Conservation (phyloP, 2,113 vertebrate genomes). For the Thryonomys swinderianus region DNA sequence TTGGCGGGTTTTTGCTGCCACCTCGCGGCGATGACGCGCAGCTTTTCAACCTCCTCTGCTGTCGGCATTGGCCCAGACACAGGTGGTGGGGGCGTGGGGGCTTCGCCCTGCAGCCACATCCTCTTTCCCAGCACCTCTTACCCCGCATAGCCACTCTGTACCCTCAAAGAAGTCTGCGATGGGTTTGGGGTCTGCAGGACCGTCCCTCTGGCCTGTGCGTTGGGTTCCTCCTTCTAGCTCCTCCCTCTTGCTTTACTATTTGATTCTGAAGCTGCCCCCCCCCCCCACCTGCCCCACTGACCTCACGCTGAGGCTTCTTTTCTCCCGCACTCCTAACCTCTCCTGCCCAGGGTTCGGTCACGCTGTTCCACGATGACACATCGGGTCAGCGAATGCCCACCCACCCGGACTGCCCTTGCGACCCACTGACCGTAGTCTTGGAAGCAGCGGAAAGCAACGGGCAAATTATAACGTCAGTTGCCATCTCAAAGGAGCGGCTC, state of each 20-base stretch:
- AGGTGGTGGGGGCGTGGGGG: background rate
- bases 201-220: background rate
- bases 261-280: background rate
- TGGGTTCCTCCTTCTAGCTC: background rate
- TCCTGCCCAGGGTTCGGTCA: background rate
- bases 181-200: background rate
- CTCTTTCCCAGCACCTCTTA: background rate
- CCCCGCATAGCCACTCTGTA: background rate
- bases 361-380: background rate
- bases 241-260: background rate
- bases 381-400: background rate
- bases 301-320: background rate
- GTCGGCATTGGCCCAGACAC: rapidly evolving
- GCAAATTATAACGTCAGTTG: background rate
- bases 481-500: background rate
- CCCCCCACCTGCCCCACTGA: too few relatives aligned
- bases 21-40: conserved; percentile 55
- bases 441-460: background rate
- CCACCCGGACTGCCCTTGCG: rapidly evolving
- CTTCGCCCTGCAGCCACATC: rapidly evolving
- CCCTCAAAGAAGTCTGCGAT: background rate
- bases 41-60: background rate
- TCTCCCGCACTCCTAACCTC: background rate
- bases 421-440: background rate
- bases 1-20: conserved; percentile 78